Evolutionary conservation across 2,888 invertebrate genomes (phyloP).

Genomic region (Lydus trimaculatus): DNA sequence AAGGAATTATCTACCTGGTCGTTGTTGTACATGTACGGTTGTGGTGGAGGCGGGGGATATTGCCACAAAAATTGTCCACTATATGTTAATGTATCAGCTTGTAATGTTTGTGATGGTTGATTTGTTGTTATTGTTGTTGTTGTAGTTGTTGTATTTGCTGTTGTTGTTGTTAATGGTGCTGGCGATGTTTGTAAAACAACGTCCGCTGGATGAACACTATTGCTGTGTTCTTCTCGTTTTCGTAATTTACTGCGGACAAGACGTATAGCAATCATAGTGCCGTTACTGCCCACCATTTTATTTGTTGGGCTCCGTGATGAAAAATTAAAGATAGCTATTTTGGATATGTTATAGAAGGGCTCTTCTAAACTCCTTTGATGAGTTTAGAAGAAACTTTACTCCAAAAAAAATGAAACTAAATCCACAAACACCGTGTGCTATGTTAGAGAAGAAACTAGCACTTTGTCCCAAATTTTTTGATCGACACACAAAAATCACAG

Average conservation of each 20-base stretch:
- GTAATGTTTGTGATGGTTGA: slow-evolving; percentile 52
- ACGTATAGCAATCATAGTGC: slow-evolving; percentile 87
- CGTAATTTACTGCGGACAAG: slow-evolving; percentile 91
- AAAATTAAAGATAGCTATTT: slow-evolving; percentile 59
- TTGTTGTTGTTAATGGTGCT: slow-evolving; percentile 46
- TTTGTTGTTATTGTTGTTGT: slow-evolving; percentile 47
- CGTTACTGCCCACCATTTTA: slow-evolving; percentile 86
- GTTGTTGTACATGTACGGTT: slow-evolving; percentile 78
- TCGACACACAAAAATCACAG: slow-evolving; percentile 27
- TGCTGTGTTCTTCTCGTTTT: slow-evolving; percentile 82
- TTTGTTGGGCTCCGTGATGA: slow-evolving; percentile 48
- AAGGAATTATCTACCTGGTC: slow-evolving; percentile 74
- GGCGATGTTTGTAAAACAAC: slow-evolving; percentile 68
- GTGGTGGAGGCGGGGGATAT: slow-evolving; percentile 75
- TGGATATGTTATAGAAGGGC: slow-evolving; percentile 49
- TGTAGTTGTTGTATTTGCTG: too few relatives aligned
- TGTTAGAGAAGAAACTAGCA: neutral
- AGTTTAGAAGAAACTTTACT: slow-evolving; percentile 37
- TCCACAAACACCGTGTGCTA: slow-evolving; percentile 14
- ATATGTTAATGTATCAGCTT: slow-evolving; percentile 67
- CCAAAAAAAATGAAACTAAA: slow-evolving; percentile 12
- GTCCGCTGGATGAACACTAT: slow-evolving; percentile 73
- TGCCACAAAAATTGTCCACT: slow-evolving; percentile 81
- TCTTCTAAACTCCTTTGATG: slow-evolving; percentile 42
- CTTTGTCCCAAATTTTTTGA: slow-evolving; percentile 5